A percentile compares a stretch with the other conserved stretches of the same genome.
phyloP scores from a whole-genome alignment of 2,797 vertebrate species.

The Crenichthys baileyi region DNA sequence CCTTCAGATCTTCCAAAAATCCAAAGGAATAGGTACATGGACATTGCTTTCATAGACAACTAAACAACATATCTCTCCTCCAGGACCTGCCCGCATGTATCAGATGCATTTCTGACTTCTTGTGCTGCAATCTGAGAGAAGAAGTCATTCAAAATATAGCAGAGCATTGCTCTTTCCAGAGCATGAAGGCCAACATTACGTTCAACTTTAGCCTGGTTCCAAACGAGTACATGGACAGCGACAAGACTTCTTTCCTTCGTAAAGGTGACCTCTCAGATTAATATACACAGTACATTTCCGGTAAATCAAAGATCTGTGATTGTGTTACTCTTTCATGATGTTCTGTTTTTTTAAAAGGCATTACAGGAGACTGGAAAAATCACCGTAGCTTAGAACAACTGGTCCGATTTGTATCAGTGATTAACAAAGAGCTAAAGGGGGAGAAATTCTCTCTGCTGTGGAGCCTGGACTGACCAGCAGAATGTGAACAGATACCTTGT shows the following conservation, averaged over 20 bases:
- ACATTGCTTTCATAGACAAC: conserved; percentile 73
- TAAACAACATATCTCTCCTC: neutral
- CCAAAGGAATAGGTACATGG: conserved; percentile 83
- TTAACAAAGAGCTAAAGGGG: conserved; percentile 63
- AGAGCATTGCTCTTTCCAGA: conserved; percentile 76
- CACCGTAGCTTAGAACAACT: conserved; percentile 57
- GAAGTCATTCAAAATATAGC: conserved; percentile 75
- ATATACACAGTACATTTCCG: neutral
- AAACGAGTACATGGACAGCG: conserved; percentile 74
- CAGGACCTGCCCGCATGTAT: conserved; percentile 81
- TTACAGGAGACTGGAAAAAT: conserved; percentile 70
- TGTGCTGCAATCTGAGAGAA: conserved; percentile 76
- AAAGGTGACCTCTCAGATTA: conserved; percentile 83
- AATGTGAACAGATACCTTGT: neutral
- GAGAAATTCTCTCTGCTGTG: conserved; percentile 58
- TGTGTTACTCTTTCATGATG: neutral
- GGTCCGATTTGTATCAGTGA: conserved; percentile 44
- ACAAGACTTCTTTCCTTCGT: conserved; percentile 82
- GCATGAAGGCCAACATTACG: conserved; percentile 86
- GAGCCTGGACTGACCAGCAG: conserved; percentile 45
- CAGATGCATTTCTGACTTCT: conserved; percentile 75
- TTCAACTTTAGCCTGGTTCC: conserved; percentile 87
- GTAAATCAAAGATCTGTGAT: neutral
- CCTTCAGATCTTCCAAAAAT: conserved; percentile 83
- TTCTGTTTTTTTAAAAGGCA: conserved; percentile 54